phyloP scores from a whole-genome alignment of 2,888 invertebrate genomes.

The Pachymerium ferrugineum region DNA sequence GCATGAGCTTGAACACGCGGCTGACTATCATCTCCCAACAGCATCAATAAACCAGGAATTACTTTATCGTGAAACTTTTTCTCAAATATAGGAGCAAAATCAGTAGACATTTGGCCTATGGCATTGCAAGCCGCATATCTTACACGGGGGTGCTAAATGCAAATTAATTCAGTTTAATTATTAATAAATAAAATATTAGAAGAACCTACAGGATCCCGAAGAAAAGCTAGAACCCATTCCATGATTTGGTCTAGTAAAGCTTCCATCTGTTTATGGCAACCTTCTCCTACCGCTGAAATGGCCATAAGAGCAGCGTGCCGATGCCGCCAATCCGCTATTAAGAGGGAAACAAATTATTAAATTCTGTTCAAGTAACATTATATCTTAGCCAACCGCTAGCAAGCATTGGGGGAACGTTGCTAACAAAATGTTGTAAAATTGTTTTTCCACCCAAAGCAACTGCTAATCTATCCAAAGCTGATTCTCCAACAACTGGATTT shows the following conservation, averaged over 20 bases:
- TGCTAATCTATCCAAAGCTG: constrained; percentile 92
- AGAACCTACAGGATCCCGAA: constrained; percentile 65
- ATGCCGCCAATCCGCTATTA: constrained; percentile 51
- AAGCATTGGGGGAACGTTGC: constrained; percentile 80
- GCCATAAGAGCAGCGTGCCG: constrained; percentile 98
- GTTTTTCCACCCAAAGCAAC: constrained; percentile 92
- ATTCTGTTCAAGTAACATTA: not conserved
- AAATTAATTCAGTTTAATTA: not conserved
- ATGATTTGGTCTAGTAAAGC: constrained; percentile 86
- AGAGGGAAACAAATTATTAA: constrained; percentile 29
- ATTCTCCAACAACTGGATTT: constrained; percentile 92
- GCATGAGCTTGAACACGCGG: constrained; percentile 88
- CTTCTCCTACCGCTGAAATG: constrained; percentile 95
- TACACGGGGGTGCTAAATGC: constrained; percentile 72
- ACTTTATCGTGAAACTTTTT: constrained; percentile 94
- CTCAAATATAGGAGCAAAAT: constrained; percentile 93
- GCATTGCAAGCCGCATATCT: constrained; percentile 98
- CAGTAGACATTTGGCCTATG: constrained; percentile 96
- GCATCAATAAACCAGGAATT: constrained; percentile 79
- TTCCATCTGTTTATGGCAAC: constrained; percentile 98
- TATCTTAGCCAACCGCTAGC: constrained; percentile 49
- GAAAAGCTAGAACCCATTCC: constrained; percentile 77
- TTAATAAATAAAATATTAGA: not conserved
- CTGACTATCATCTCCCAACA: constrained; percentile 83
- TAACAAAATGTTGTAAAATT: constrained; percentile 81